phyloP scores from a whole-genome alignment of 2,888 invertebrate species.

The Pyrochroa serraticornis region DNA sequence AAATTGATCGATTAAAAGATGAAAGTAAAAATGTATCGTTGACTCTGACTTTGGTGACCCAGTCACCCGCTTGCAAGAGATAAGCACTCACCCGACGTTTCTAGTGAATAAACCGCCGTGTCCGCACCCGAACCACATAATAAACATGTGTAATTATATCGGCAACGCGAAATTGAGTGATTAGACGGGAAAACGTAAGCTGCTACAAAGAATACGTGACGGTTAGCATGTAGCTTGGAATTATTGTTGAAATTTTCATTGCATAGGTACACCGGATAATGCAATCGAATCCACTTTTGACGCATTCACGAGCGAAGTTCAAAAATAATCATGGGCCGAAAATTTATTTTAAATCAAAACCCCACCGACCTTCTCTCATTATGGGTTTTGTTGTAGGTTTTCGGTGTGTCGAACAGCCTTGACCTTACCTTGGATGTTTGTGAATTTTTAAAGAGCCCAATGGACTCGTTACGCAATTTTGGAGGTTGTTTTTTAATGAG shows the following conservation, averaged over 20 bases:
- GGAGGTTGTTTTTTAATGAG: too few species aligned
- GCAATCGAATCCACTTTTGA: not conserved
- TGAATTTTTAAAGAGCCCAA: too few species aligned
- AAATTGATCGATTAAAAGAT: not conserved
- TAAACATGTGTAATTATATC: slow-evolving; percentile 18
- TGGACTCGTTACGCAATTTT: too few species aligned
- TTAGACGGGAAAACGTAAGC: slow-evolving; percentile 31
- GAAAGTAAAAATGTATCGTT: not conserved
- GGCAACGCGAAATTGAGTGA: slow-evolving; percentile 35
- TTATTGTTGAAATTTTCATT: slow-evolving; percentile 1
- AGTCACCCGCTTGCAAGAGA: not conserved
- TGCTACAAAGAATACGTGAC: slow-evolving; percentile 45
- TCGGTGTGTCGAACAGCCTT: too few species aligned
- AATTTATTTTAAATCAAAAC: too few species aligned
- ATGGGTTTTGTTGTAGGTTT: not conserved
- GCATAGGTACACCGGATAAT: not conserved
- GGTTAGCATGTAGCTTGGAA: slow-evolving; percentile 37
- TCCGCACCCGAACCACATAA: not conserved
- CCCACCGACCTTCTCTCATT: not conserved
- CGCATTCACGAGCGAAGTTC: too few species aligned
- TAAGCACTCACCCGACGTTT: not conserved
- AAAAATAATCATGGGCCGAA: too few species aligned
- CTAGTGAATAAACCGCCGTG: not conserved
- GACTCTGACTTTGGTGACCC: too few species aligned
- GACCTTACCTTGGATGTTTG: too few species aligned